phyloP scores from a whole-genome alignment of 1,140 invertebrate genomes.

The Trichonephila clavipes region DNA sequence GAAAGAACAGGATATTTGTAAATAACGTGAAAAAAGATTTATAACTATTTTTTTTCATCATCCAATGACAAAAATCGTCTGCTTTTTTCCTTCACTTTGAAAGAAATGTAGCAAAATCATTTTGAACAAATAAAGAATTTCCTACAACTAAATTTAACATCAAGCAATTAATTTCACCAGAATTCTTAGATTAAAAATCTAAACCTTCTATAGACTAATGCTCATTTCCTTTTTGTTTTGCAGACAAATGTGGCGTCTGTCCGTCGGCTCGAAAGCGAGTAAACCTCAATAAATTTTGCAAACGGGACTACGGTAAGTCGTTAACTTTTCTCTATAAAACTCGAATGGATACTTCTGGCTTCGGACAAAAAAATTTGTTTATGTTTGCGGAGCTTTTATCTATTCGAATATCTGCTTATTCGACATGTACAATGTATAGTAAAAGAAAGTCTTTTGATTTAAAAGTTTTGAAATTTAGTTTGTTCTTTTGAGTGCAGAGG shows the following conservation, averaged over 20 bases:
- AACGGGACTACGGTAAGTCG: constrained; percentile 95
- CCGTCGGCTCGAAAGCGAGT: constrained; percentile 90
- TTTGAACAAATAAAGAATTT: no score
- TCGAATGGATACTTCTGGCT: not conserved
- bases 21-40: not conserved
- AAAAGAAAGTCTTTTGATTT: not conserved
- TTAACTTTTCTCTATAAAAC: constrained; percentile 7
- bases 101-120: no score
- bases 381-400: not conserved
- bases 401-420: not conserved
- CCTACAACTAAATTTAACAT: no score
- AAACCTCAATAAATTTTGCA: constrained; percentile 97
- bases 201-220: not conserved
- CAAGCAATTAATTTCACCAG: no score
- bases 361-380: not conserved
- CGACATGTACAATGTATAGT: not conserved
- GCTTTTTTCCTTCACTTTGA: no score
- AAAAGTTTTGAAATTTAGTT: no score
- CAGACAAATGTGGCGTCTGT: constrained; percentile 90
- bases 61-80: no score
- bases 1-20: not conserved
- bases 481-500: no score
- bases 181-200: not conserved
- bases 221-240: constrained; percentile 83
- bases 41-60: no score